A percentile compares a stretch with the other conserved stretches of the same genome.
Evolutionary conservation across 2,113 vertebrate genomes (phyloP).

Genomic region (Promerops cafer): DNA sequence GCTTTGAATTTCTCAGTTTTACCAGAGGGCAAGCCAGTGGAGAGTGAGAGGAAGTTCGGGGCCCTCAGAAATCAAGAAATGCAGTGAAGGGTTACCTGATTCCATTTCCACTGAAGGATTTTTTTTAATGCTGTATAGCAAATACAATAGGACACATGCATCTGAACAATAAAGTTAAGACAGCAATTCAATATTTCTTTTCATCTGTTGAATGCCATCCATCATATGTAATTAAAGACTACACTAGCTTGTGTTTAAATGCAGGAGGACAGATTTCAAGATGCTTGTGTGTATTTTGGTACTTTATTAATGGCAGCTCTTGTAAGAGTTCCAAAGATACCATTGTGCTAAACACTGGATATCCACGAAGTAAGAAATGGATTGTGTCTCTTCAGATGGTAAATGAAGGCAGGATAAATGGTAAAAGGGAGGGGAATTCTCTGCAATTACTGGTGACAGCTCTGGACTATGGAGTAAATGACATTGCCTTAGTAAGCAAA

Average conservation of each 20-base stretch:
- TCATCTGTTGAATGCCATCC: not conserved
- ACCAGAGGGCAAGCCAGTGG: not conserved
- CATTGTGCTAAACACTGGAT: not conserved
- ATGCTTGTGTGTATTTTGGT: conserved; percentile 29
- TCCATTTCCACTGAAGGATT: not conserved
- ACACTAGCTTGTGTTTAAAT: not conserved
- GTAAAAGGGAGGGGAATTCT: not conserved
- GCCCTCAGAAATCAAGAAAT: not conserved
- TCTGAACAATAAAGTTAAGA: not conserved
- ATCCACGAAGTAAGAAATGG: not conserved
- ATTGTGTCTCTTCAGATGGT: not conserved
- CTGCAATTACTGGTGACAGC: not conserved
- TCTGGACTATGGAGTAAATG: not conserved
- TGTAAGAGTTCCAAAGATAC: not conserved
- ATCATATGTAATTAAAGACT: conserved; percentile 15
- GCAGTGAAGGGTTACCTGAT: not conserved
- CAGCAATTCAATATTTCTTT: not conserved
- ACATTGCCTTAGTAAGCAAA: not conserved
- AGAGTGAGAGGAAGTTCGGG: not conserved
- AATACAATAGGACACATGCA: not conserved
- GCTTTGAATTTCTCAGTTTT: not conserved
- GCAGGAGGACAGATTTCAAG: conserved; percentile 15
- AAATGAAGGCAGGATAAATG: not conserved
- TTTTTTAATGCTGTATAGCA: not conserved
- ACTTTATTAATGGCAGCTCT: conserved; percentile 11